Conservation (phyloP, 2,888 invertebrate species). For the Agrotis exclamationis region DNA sequence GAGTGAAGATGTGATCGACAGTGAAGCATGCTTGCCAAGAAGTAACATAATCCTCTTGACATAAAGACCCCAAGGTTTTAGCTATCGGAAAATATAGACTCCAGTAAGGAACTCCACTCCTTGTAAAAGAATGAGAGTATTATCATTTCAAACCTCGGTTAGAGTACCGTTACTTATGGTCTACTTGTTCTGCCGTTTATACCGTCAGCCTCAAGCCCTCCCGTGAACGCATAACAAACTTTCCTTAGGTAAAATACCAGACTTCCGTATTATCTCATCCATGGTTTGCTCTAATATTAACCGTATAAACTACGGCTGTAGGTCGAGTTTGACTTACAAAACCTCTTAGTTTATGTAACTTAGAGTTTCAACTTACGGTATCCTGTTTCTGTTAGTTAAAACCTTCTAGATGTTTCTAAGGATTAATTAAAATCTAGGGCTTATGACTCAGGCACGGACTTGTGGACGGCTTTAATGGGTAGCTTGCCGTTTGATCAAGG, state of each 20-base stretch:
- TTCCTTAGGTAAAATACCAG: background rate
- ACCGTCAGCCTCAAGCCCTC: background rate
- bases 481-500: too few species aligned
- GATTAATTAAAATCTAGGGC: too few species aligned
- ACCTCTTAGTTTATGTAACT: constrained; percentile 7
- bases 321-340: constrained; percentile 12
- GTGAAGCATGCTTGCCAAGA: too few species aligned
- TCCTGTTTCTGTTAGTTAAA: background rate
- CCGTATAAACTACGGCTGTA: background rate
- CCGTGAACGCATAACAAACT: background rate
- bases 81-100: too few species aligned
- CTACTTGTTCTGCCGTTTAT: background rate
- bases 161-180: too few species aligned
- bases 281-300: constrained; percentile 15
- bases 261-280: background rate
- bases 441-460: background rate
- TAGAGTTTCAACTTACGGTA: constrained; percentile 7
- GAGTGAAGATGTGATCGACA: too few species aligned
- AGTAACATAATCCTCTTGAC: too few species aligned
- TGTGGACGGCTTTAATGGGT: too few species aligned
- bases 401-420: background rate
- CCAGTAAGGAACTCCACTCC: too few species aligned
- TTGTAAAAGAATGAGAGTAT: too few species aligned
- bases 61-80: too few species aligned
- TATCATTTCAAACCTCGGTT: too few species aligned